A percentile compares a stretch with the other conserved stretches of the same genome.
These are phyloP conservation scores for Bufo bufo DNA, from an alignment of 2,113 vertebrate genomes.

Conservation along the genomic window DNA sequence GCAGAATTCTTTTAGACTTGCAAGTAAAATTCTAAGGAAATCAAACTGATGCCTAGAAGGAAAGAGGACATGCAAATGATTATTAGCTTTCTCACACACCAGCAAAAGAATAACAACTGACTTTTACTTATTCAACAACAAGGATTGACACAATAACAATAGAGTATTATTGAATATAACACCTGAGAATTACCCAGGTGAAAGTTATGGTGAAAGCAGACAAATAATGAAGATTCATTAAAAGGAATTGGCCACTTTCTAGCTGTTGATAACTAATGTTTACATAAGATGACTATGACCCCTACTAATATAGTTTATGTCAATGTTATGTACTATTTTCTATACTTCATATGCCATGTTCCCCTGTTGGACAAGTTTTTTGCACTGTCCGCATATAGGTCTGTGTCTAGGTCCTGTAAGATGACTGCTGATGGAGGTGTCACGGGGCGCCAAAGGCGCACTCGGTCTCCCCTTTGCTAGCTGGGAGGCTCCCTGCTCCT, in stretches of 20 bases:
- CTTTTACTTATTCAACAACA: background rate
- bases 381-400: too few relatives aligned
- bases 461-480: too few relatives aligned
- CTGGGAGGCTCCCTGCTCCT: too few relatives aligned
- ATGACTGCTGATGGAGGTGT: too few relatives aligned
- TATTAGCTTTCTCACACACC: slow-evolving; percentile 11
- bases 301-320: too few relatives aligned
- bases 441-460: too few relatives aligned
- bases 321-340: too few relatives aligned
- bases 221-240: background rate
- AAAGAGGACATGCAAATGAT: slow-evolving; percentile 14
- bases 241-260: background rate
- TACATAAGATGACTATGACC: too few relatives aligned
- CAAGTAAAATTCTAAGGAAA: background rate
- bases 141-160: background rate
- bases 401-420: too few relatives aligned
- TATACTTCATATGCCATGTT: too few relatives aligned
- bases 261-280: too few relatives aligned
- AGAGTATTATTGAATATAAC: background rate
- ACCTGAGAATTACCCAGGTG: background rate
- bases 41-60: slow-evolving; percentile 5
- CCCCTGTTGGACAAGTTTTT: too few relatives aligned
- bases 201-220: background rate
- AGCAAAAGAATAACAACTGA: background rate
- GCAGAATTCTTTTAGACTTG: slow-evolving; percentile 20